phyloP scores from a whole-genome alignment of 92 coral and sea anemone species.

The Epizoanthus illoricatus region DNA sequence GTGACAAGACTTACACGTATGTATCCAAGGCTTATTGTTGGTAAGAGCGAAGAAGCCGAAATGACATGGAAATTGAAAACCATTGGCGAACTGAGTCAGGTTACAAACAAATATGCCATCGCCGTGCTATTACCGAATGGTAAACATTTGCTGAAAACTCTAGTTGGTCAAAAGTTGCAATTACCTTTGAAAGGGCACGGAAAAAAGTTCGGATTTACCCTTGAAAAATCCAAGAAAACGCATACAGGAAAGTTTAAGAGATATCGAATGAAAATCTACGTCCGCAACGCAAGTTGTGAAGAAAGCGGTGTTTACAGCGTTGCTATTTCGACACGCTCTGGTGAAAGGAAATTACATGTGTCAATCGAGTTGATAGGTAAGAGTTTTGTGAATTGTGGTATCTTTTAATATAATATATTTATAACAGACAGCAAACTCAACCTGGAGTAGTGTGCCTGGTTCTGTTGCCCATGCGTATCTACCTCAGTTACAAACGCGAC shows the following conservation, averaged over 20 bases:
- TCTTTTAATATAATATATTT: neutral
- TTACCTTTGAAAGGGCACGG: neutral
- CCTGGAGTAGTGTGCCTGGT: neutral
- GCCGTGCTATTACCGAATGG: constrained; percentile 12
- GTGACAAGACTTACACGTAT: constrained; percentile 3
- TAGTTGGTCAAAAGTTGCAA: constrained; percentile 11
- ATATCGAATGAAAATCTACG: constrained; percentile 1
- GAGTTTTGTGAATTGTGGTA: neutral
- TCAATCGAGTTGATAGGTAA: constrained; percentile 19
- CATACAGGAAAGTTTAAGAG: neutral
- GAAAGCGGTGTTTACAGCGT: constrained; percentile 15
- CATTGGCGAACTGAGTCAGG: neutral
- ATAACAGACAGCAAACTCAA: neutral
- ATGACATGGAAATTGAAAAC: constrained; percentile 13
- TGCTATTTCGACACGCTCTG: neutral
- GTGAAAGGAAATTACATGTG: neutral
- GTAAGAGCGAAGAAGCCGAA: neutral
- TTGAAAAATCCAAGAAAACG: neutral
- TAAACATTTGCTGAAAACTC: constrained; percentile 5
- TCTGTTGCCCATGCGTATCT: neutral
- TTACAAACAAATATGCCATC: constrained; percentile 5
- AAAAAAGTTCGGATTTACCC: neutral
- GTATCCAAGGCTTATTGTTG: neutral
- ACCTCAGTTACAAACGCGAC: too few species aligned
- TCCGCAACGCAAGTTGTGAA: constrained; percentile 13